phyloP scores from a whole-genome alignment of 2,888 invertebrate species.

The Cerastis leucographa region DNA sequence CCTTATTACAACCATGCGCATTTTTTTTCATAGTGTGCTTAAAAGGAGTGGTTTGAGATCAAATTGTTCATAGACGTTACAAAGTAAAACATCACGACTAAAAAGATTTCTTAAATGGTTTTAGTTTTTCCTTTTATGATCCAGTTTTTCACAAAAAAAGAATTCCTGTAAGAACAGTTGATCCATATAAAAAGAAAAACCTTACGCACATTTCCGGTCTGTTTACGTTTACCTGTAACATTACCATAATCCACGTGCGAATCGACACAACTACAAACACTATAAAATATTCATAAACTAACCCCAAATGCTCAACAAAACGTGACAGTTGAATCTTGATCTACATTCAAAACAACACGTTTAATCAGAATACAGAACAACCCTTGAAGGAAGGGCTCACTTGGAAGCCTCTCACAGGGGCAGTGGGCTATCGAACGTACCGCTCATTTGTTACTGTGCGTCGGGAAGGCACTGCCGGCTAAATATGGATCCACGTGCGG shows the following conservation, averaged over 20 bases:
- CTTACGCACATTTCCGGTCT: constrained; percentile 16
- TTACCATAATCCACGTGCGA: constrained; percentile 60
- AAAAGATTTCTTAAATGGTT: neutral
- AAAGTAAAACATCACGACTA: neutral
- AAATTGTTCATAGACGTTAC: neutral
- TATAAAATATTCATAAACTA: constrained; percentile 57
- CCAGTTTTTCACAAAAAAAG: neutral
- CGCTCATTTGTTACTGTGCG: constrained; percentile 87
- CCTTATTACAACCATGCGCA: constrained; percentile 42
- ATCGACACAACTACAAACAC: constrained; percentile 49
- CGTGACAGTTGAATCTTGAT: constrained; percentile 60
- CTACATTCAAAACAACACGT: constrained; percentile 68
- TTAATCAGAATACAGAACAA: constrained; percentile 78
- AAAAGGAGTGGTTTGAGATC: neutral
- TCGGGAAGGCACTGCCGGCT: constrained; percentile 79
- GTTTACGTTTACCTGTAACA: constrained; percentile 48
- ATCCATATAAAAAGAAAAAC: constrained; percentile 7
- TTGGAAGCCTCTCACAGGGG: constrained; percentile 88
- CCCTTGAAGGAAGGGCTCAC: constrained; percentile 81
- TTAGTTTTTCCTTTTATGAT: neutral
- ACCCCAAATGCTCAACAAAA: constrained; percentile 59
- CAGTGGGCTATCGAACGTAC: constrained; percentile 90
- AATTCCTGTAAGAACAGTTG: neutral
- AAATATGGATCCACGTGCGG: constrained; percentile 86
- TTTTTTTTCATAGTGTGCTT: constrained; percentile 21